Evolutionary conservation across 2,113 vertebrate genomes (phyloP).

Genomic region (Coturnix japonica): DNA sequence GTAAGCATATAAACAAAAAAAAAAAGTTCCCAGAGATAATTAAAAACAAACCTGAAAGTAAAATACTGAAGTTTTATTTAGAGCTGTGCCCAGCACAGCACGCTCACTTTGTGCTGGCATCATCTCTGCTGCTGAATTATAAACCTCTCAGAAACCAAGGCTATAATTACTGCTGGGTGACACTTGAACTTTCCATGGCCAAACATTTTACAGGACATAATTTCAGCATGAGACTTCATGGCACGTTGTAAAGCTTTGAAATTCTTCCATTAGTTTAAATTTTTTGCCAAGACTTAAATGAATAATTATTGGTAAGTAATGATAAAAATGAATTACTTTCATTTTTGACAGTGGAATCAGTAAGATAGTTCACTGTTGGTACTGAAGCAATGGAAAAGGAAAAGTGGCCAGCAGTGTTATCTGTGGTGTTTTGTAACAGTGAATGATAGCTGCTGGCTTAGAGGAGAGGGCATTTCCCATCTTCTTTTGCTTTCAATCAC

Average conservation of each 20-base stretch:
- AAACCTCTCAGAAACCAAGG: constrained; percentile 57
- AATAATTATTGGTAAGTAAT: constrained; percentile 22
- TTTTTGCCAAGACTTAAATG: constrained; percentile 2
- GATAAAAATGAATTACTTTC: constrained; percentile 6
- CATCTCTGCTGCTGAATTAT: constrained; percentile 44
- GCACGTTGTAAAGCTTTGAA: background rate
- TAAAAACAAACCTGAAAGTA: background rate
- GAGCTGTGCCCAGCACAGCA: background rate
- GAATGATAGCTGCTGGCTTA: constrained; percentile 30
- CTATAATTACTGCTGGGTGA: constrained; percentile 56
- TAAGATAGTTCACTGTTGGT: background rate
- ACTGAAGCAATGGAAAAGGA: background rate
- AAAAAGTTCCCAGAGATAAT: background rate
- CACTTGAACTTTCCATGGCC: constrained; percentile 50
- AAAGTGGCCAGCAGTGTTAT: constrained; percentile 24
- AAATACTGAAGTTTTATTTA: background rate
- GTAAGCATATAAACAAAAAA: background rate
- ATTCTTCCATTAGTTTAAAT: background rate
- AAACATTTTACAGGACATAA: constrained; percentile 43
- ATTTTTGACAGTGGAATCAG: background rate
- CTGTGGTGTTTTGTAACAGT: constrained; percentile 24
- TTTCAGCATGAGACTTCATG: constrained; percentile 20
- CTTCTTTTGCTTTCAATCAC: constrained; percentile 36
- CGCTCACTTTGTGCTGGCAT: background rate
- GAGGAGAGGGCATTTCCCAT: constrained; percentile 32